Percentiles rank a stretch among this genome's conserved stretches.
These are phyloP conservation scores for Bruchidius siliquastri DNA, from an alignment of 2,888 invertebrate species.

Conservation along the genomic window DNA sequence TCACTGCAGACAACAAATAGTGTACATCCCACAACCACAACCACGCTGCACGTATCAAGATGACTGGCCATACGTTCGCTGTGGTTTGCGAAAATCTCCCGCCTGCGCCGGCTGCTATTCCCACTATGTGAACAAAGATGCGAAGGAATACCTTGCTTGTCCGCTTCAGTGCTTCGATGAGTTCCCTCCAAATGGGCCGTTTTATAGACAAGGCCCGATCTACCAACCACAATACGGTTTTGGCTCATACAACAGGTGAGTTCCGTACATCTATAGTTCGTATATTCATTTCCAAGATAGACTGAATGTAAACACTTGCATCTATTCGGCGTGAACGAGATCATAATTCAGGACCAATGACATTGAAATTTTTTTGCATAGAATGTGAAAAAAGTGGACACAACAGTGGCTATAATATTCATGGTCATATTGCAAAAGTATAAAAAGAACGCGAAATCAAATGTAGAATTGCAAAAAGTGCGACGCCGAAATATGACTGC, in stretches of 20 bases:
- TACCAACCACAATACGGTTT: conserved; percentile 21
- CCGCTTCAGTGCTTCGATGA: conserved; percentile 40
- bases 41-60: conserved; percentile 40
- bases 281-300: too few species aligned
- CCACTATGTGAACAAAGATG: conserved; percentile 29
- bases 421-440: too few species aligned
- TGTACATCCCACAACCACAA: conserved; percentile 43
- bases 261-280: too few species aligned
- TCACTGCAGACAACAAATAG: conserved; percentile 34
- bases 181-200: conserved; percentile 32
- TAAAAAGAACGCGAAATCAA: too few species aligned
- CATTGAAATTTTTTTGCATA: too few species aligned
- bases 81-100: conserved; percentile 28
- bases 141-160: conserved; percentile 23
- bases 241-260: background rate
- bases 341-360: too few species aligned
- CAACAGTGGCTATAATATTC: too few species aligned
- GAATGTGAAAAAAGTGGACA: too few species aligned
- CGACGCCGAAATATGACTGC: too few species aligned
- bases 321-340: too few species aligned
- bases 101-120: conserved; percentile 42
- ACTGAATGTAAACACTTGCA: too few species aligned
- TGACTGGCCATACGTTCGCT: conserved; percentile 43
- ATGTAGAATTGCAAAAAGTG: too few species aligned
- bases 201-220: conserved; percentile 39